Conservation (phyloP, 2,888 invertebrate genomes). For the Eupeodes luniger region DNA sequence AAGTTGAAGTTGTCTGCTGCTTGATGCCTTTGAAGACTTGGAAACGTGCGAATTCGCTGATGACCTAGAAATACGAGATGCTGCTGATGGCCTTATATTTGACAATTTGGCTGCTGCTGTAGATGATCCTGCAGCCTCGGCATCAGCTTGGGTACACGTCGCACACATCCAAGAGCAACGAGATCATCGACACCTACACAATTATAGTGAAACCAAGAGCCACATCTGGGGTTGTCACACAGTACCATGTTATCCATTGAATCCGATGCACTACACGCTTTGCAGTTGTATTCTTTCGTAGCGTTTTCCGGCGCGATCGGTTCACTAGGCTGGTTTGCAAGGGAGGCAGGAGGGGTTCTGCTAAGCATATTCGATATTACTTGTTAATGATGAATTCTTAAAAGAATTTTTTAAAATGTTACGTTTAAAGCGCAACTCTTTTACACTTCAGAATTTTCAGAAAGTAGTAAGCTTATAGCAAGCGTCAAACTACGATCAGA, state of each 20-base stretch:
- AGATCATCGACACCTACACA: slow-evolving; percentile 4
- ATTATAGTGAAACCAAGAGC: slow-evolving; percentile 1
- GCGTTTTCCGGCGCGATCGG: not conserved
- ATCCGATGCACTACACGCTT: slow-evolving; percentile 25
- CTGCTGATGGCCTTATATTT: not conserved
- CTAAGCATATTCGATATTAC: not conserved
- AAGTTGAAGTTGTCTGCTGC: too few species aligned
- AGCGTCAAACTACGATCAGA: too few species aligned
- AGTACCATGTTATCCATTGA: slow-evolving; percentile 3
- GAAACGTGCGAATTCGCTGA: not conserved
- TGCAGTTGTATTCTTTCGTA: slow-evolving; percentile 1
- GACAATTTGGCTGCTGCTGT: not conserved
- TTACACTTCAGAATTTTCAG: too few species aligned
- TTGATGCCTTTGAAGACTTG: slow-evolving; percentile 20
- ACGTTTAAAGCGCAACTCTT: too few species aligned
- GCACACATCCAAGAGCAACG: slow-evolving; percentile 16
- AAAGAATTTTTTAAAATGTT: slow-evolving; percentile 33
- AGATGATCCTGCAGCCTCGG: not conserved
- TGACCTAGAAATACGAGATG: not conserved
- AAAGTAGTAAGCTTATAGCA: too few species aligned
- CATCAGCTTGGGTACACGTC: not conserved
- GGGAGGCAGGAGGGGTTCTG: not conserved
- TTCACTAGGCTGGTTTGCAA: not conserved
- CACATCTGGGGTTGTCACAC: slow-evolving; percentile 14
- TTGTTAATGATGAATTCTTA: not conserved